phyloP scores from a whole-genome alignment of 2,888 invertebrate genomes.

The Cheilosia vulpina region DNA sequence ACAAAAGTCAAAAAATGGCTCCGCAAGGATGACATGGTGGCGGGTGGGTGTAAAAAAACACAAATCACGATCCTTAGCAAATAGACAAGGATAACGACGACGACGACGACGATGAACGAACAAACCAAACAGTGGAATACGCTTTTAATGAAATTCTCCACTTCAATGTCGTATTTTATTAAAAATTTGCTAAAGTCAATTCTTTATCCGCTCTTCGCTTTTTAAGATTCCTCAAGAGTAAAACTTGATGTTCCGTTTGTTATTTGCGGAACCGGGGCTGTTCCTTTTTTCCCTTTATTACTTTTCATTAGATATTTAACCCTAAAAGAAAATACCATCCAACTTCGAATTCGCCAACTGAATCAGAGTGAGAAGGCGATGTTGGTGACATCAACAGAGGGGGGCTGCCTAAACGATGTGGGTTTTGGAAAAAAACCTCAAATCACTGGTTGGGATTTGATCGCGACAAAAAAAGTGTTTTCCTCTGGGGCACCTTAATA shows the following conservation, averaged over 20 bases:
- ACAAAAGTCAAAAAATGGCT: conserved; percentile 65
- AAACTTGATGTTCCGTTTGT: conserved; percentile 75
- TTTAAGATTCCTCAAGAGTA: conserved; percentile 76
- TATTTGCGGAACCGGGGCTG: conserved; percentile 65
- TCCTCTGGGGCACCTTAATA: conserved; percentile 43
- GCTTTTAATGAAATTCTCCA: conserved; percentile 78
- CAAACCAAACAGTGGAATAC: conserved; percentile 72
- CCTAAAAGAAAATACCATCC: conserved; percentile 67
- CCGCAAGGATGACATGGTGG: conserved; percentile 11
- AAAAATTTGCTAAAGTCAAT: conserved; percentile 79
- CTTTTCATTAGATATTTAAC: conserved; percentile 74
- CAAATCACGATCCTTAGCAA: conserved; percentile 71
- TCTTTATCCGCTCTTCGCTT: conserved; percentile 76
- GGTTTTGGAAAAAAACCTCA: conserved; percentile 41
- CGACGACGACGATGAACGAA: conserved; percentile 56
- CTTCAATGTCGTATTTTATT: conserved; percentile 79
- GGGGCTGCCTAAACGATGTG: conserved; percentile 20
- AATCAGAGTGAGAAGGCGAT: neutral
- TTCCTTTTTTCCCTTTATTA: conserved; percentile 60
- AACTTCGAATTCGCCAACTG: conserved; percentile 3
- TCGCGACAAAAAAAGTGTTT: conserved; percentile 60
- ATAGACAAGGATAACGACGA: conserved; percentile 60
- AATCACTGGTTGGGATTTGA: conserved; percentile 38
- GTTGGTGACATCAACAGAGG: conserved; percentile 1
- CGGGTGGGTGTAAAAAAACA: conserved; percentile 55